These are phyloP conservation scores for Myripristis jacobus DNA, from an alignment of 2,797 vertebrate species.

Conservation along the genomic window DNA sequence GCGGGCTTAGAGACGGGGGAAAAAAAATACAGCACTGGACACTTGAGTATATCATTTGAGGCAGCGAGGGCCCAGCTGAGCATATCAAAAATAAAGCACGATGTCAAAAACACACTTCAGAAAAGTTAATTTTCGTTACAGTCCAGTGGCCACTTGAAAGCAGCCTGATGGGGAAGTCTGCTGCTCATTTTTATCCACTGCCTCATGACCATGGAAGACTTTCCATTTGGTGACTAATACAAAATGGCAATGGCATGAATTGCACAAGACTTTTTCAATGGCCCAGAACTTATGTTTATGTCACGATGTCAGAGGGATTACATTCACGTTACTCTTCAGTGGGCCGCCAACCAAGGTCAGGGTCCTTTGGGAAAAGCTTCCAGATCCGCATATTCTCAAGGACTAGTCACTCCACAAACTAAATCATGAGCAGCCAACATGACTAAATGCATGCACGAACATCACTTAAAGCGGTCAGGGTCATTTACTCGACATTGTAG, in stretches of 20 bases:
- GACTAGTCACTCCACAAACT: constrained; percentile 41
- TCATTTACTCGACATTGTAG: neutral
- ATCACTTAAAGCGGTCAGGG: constrained; percentile 22
- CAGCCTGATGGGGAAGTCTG: constrained; percentile 37
- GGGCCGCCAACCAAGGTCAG: constrained; percentile 38
- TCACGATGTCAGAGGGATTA: constrained; percentile 59
- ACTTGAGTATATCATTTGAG: constrained; percentile 67
- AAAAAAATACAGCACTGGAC: constrained; percentile 49
- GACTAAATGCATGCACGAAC: constrained; percentile 46
- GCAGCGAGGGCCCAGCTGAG: constrained; percentile 42
- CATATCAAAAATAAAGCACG: constrained; percentile 66
- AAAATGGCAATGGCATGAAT: constrained; percentile 49
- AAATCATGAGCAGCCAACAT: constrained; percentile 38
- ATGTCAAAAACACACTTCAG: constrained; percentile 65
- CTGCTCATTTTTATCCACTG: constrained; percentile 53
- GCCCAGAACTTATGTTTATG: constrained; percentile 59
- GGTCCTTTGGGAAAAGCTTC: constrained; percentile 42
- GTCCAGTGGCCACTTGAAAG: constrained; percentile 47
- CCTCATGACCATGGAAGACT: constrained; percentile 37
- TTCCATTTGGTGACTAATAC: constrained; percentile 65
- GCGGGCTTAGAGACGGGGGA: constrained; percentile 53
- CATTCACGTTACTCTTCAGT: constrained; percentile 47
- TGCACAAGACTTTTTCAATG: constrained; percentile 56
- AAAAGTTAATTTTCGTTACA: constrained; percentile 55
- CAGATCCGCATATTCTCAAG: constrained; percentile 45